phyloP scores from a whole-genome alignment of 2,797 vertebrate species.

The Cossypha niveicapilla region DNA sequence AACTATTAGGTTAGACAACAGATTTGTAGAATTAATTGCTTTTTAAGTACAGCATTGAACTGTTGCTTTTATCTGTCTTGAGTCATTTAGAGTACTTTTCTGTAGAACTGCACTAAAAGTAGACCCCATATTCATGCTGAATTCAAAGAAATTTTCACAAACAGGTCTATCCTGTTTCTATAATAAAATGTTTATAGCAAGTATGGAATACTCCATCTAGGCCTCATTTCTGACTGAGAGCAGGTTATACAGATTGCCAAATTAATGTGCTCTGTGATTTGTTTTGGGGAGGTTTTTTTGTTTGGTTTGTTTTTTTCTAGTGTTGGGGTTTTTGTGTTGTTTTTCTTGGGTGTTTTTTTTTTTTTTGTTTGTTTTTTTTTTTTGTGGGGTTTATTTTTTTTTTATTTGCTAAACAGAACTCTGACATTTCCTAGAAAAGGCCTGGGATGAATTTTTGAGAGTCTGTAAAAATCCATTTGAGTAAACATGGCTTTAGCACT shows the following conservation, averaged over 20 bases:
- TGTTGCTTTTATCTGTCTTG: neutral
- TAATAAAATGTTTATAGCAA: neutral
- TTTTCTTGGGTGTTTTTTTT: too few species aligned
- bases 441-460: neutral
- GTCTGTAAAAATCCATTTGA: neutral
- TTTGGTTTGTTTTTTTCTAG: neutral
- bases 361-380: too few species aligned
- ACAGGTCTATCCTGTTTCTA: neutral
- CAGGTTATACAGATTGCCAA: neutral
- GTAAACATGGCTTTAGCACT: neutral
- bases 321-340: too few species aligned
- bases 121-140: neutral
- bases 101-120: neutral
- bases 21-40: neutral
- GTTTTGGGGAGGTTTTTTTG: fast-evolving
- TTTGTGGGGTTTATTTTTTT: neutral
- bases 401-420: neutral
- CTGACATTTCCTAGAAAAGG: neutral
- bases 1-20: neutral
- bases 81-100: neutral
- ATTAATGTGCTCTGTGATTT: neutral
- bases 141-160: neutral
- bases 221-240: neutral
- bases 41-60: neutral
- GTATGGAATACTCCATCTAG: neutral